These are phyloP conservation scores for Scaeva pyrastri DNA, from an alignment of 2,888 invertebrate species.

Conservation along the genomic window DNA sequence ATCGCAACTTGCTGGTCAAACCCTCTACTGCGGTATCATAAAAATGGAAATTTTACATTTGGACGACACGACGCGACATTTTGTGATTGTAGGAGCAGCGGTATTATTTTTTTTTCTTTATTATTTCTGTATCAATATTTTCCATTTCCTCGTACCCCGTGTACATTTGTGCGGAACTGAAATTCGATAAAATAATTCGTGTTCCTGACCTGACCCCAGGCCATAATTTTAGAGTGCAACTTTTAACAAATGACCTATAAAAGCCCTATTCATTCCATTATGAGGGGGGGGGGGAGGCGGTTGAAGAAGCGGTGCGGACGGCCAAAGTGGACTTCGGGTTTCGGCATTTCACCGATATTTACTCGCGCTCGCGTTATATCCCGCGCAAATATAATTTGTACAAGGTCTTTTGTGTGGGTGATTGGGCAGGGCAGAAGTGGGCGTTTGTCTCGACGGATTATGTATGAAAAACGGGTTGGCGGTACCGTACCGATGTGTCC, in stretches of 20 bases:
- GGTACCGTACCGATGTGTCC: conserved; percentile 19
- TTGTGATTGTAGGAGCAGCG: too few relatives aligned
- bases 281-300: background rate
- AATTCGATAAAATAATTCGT: conserved; percentile 50
- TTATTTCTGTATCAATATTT: background rate
- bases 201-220: conserved; percentile 6
- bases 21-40: conserved; percentile 48
- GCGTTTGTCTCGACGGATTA: conserved; percentile 13
- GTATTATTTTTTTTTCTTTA: conserved; percentile 20
- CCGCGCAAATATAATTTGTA: conserved; percentile 58
- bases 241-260: conserved; percentile 56
- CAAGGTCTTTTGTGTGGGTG: background rate
- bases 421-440: background rate
- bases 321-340: conserved; percentile 10
- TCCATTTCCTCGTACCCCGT: too few relatives aligned
- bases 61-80: conserved; percentile 34
- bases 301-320: too few relatives aligned
- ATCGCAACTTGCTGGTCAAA: conserved; percentile 18
- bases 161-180: conserved; percentile 6
- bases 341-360: conserved; percentile 66
- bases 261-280: conserved; percentile 6
- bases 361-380: conserved; percentile 38
- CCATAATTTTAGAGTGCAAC: conserved; percentile 40
- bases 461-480: background rate
- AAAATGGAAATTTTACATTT: conserved; percentile 45